Evolutionary conservation across 2,113 vertebrate species (phyloP).

Genomic region (Myodes glareolus): DNA sequence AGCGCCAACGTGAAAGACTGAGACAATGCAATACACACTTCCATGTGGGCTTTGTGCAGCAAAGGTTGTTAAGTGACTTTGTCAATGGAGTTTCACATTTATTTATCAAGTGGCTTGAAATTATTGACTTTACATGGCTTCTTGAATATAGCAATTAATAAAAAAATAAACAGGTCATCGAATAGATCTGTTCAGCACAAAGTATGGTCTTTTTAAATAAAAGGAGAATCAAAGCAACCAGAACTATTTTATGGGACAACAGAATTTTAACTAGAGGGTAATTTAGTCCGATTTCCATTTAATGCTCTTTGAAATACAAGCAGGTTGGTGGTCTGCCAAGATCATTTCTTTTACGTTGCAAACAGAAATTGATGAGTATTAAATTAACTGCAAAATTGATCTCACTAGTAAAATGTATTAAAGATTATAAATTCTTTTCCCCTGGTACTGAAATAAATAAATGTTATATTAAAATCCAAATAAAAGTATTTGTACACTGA

Average conservation of each 20-base stretch:
- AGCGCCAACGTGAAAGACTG: background rate
- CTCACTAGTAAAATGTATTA: slow-evolving; percentile 42
- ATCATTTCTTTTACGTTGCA: slow-evolving; percentile 32
- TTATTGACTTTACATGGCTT: slow-evolving; percentile 37
- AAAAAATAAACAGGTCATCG: slow-evolving; percentile 46
- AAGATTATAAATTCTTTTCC: slow-evolving; percentile 28
- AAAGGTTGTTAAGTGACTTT: slow-evolving; percentile 14
- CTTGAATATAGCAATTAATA: slow-evolving; percentile 30
- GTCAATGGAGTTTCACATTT: slow-evolving; percentile 17
- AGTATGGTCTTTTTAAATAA: slow-evolving; percentile 10
- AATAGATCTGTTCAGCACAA: slow-evolving; percentile 22
- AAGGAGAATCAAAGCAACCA: slow-evolving; percentile 50
- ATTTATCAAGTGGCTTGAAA: slow-evolving; percentile 12
- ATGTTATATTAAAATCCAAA: slow-evolving; percentile 17
- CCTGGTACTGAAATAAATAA: background rate
- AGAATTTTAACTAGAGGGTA: slow-evolving; percentile 39
- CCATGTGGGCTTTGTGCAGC: background rate
- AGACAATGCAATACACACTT: background rate
- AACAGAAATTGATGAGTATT: slow-evolving; percentile 32
- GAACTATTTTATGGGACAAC: slow-evolving; percentile 48
- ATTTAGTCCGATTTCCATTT: slow-evolving; percentile 43
- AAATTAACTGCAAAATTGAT: slow-evolving; percentile 50
- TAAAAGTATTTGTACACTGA: slow-evolving; percentile 39
- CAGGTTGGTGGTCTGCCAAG: background rate
- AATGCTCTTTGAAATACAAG: slow-evolving; percentile 59